Evolutionary conservation across 2,888 invertebrate genomes (phyloP).

Genomic region (Pecten maximus): DNA sequence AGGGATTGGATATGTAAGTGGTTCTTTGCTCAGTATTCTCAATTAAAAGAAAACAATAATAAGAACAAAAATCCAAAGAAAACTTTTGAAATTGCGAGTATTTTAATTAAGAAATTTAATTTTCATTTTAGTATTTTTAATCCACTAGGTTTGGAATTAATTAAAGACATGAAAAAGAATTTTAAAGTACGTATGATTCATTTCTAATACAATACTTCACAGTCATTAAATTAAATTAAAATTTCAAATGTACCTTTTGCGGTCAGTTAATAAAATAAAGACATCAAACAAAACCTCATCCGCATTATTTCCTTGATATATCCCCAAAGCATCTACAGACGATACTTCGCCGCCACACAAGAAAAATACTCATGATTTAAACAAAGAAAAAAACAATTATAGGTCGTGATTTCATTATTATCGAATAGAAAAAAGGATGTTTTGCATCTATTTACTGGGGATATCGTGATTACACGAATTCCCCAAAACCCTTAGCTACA

Average conservation of each 20-base stretch:
- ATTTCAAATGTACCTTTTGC: background rate
- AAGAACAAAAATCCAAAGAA: background rate
- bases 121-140: background rate
- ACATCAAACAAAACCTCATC: background rate
- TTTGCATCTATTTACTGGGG: background rate
- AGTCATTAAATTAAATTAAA: background rate
- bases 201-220: background rate
- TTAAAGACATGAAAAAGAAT: constrained; percentile 13
- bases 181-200: background rate
- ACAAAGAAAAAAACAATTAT: background rate
- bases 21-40: too few species aligned
- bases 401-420: background rate
- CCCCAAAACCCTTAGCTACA: background rate
- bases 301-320: background rate
- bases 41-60: background rate
- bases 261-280: background rate
- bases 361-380: background rate
- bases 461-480: background rate
- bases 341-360: background rate
- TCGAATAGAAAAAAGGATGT: background rate
- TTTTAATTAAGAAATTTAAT: background rate
- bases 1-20: too few species aligned
- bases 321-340: background rate
- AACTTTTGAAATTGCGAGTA: background rate
- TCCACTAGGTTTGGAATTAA: background rate